Percentiles rank a stretch among this genome's conserved stretches.
These are phyloP conservation scores for Eulemur rufifrons DNA, from an alignment of 2,113 vertebrate genomes.

Conservation along the genomic window DNA sequence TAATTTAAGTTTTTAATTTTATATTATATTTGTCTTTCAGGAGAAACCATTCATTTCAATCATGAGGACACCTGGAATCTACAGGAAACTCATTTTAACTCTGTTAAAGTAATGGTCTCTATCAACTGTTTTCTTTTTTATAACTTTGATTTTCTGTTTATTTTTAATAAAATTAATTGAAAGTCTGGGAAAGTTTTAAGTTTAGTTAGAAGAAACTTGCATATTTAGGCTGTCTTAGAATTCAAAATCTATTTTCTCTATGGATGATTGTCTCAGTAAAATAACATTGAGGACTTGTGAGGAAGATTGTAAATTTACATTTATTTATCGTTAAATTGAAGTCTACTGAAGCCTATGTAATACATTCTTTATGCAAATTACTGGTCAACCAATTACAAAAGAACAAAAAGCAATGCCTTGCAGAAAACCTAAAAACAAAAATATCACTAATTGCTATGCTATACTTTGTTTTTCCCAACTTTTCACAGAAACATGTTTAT, in stretches of 20 bases:
- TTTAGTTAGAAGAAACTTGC: not conserved
- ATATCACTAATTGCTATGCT: not conserved
- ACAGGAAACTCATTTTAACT: not conserved
- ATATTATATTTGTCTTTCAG: not conserved
- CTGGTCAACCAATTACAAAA: not conserved
- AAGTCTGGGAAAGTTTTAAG: not conserved
- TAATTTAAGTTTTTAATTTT: not conserved
- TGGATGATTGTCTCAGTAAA: not conserved
- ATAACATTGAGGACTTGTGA: not conserved
- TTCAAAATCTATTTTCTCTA: not conserved
- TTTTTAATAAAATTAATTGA: not conserved
- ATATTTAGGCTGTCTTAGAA: not conserved
- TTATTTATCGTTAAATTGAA: slow-evolving; percentile 5
- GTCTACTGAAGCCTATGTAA: not conserved
- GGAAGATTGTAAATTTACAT: not conserved
- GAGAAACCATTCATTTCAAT: not conserved
- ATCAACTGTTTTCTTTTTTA: not conserved
- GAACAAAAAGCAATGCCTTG: not conserved
- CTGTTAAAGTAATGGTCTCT: not conserved
- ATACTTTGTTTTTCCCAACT: not conserved
- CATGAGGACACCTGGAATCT: not conserved
- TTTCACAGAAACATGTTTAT: not conserved
- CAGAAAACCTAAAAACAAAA: not conserved
- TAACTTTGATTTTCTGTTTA: not conserved
- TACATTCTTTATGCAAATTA: not conserved